Percentiles rank a stretch among this genome's conserved stretches.
Conservation (phyloP, 2,888 invertebrate species). For the Germaria angustata region DNA sequence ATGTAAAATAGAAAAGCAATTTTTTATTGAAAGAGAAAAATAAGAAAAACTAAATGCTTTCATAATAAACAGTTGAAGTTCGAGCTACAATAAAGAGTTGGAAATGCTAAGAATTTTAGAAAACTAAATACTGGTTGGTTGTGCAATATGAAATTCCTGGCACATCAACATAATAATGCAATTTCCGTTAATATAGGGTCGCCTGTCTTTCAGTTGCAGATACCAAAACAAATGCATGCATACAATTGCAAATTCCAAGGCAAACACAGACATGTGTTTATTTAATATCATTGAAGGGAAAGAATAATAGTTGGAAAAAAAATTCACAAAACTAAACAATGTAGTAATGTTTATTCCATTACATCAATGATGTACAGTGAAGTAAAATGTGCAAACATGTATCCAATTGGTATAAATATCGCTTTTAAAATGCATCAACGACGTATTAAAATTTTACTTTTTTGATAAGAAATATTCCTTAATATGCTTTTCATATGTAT, state of each 20-base stretch:
- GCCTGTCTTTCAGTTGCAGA: conserved; percentile 14
- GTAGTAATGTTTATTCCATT: conserved; percentile 23
- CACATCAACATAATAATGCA: conserved; percentile 44
- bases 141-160: background rate
- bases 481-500: too few relatives aligned
- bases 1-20: conserved; percentile 44
- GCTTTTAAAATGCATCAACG: too few relatives aligned
- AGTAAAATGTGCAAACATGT: too few relatives aligned
- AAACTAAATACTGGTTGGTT: too few relatives aligned
- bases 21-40: conserved; percentile 18
- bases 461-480: too few relatives aligned
- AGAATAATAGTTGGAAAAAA: conserved; percentile 33
- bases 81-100: conserved; percentile 30
- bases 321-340: conserved; percentile 32
- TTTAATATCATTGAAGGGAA: conserved; percentile 43
- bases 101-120: background rate
- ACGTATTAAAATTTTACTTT: too few relatives aligned
- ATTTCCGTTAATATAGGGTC: conserved; percentile 49
- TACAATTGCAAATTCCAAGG: conserved; percentile 16
- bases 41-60: background rate
- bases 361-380: background rate
- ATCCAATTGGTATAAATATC: too few relatives aligned
- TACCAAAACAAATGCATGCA: background rate
- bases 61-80: conserved; percentile 22
- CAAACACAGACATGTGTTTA: conserved; percentile 51